phyloP scores from a whole-genome alignment of 2,797 vertebrate species.

The Sebastes oblongus region DNA sequence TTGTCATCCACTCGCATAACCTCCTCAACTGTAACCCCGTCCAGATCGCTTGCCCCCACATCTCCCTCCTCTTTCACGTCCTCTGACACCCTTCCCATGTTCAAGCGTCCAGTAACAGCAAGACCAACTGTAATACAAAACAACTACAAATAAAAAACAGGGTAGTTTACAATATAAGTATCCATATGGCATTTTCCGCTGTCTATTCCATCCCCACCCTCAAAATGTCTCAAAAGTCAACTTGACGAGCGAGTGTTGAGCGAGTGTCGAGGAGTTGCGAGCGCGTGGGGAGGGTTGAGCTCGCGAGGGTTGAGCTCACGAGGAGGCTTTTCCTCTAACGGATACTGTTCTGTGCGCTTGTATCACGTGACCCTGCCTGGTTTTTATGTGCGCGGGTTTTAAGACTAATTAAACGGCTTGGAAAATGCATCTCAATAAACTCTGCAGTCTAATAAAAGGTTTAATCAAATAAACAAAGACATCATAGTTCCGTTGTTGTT shows the following conservation, averaged over 20 bases:
- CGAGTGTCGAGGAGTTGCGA: too few species aligned
- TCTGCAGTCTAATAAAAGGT: too few species aligned
- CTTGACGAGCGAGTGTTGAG: too few species aligned
- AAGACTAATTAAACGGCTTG: too few species aligned
- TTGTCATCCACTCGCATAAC: constrained; percentile 59
- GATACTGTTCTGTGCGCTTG: too few species aligned
- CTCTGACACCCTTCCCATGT: constrained; percentile 33
- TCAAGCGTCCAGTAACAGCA: not conserved
- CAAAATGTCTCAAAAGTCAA: too few species aligned
- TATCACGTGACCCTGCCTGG: too few species aligned
- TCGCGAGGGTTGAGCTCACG: fast-evolving
- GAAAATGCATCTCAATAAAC: not conserved
- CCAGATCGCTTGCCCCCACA: constrained; percentile 40
- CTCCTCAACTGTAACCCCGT: constrained; percentile 41
- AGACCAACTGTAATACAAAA: not conserved
- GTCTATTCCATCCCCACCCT: too few species aligned
- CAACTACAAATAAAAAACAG: not conserved
- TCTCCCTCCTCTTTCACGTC: constrained; percentile 18
- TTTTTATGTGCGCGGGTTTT: too few species aligned
- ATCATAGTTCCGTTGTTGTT: not conserved
- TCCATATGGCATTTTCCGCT: not conserved
- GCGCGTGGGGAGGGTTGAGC: fast-evolving
- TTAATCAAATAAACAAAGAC: not conserved
- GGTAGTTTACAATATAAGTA: not conserved
- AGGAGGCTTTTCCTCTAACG: too few species aligned